Percentiles rank a stretch among this genome's conserved stretches.
These are phyloP conservation scores for Promerops cafer DNA, from an alignment of 2,113 vertebrate species.

Conservation along the genomic window DNA sequence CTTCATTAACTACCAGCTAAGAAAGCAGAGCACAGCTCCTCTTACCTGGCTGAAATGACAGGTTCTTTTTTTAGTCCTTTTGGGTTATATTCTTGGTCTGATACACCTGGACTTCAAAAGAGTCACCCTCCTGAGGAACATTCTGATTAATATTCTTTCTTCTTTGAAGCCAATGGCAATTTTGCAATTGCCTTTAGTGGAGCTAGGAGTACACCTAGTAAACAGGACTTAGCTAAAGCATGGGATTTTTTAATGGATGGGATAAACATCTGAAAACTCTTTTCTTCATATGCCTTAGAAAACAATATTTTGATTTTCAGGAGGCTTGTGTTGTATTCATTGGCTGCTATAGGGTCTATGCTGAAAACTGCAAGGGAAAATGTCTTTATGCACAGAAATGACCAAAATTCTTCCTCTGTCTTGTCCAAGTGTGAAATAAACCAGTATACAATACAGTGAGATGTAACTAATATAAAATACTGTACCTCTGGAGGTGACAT, in stretches of 20 bases:
- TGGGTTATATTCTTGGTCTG: background rate
- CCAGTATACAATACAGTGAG: background rate
- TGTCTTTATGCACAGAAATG: background rate
- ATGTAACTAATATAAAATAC: background rate
- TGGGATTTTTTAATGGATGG: background rate
- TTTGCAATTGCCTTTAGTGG: background rate
- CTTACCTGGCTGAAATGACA: background rate
- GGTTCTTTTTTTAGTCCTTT: background rate
- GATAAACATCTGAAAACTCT: background rate
- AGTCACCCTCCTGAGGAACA: background rate
- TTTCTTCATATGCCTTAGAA: background rate
- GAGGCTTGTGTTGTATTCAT: background rate
- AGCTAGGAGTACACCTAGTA: background rate
- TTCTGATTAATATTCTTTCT: background rate
- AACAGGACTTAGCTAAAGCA: background rate
- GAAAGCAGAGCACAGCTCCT: accelerated
- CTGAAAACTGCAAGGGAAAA: background rate
- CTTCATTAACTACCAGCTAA: background rate
- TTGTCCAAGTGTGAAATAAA: background rate
- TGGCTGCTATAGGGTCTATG: background rate
- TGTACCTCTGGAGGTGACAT: background rate
- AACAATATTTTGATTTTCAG: background rate
- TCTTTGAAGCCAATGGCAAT: background rate
- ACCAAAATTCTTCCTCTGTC: background rate
- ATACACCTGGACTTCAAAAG: background rate